Conservation (phyloP, 2,797 vertebrate genomes). For the Meda fulgida region DNA sequence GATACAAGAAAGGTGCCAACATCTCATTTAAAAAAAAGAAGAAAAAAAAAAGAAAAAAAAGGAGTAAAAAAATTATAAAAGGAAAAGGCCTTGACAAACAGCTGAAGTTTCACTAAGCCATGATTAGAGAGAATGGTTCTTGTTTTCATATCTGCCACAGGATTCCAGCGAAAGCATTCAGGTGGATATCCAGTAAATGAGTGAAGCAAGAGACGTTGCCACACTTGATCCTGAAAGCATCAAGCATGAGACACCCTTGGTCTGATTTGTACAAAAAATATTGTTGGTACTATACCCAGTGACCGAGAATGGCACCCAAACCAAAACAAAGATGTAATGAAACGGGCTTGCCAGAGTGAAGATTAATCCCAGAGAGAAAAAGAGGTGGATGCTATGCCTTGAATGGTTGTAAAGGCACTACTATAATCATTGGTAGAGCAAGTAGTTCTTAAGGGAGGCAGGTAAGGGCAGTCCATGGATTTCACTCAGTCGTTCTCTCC, state of each 20-base stretch:
- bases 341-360: constrained; percentile 64
- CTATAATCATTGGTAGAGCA: constrained; percentile 93
- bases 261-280: constrained; percentile 58
- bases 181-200: constrained; percentile 71
- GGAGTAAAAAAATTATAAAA: constrained; percentile 48
- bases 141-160: constrained; percentile 73
- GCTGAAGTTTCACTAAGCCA: constrained; percentile 67
- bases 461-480: constrained; percentile 93
- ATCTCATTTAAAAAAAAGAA: constrained; percentile 64
- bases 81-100: constrained; percentile 59
- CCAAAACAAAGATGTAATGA: constrained; percentile 65
- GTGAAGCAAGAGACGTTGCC: constrained; percentile 67
- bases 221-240: constrained; percentile 62
- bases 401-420: constrained; percentile 52
- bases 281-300: constrained; percentile 41
- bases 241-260: constrained; percentile 43
- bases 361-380: constrained; percentile 57
- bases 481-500: constrained; percentile 90
- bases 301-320: constrained; percentile 64
- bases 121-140: constrained; percentile 51
- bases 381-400: constrained; percentile 56
- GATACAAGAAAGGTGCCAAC: constrained; percentile 32
- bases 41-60: constrained; percentile 65
- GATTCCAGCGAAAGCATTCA: constrained; percentile 73
- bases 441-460: constrained; percentile 96